A percentile compares a stretch with the other conserved stretches of the same genome.
Conservation (phyloP, 35 echinoderm and acorn worm species). For the Hemicentrotus pulcherrimus region DNA sequence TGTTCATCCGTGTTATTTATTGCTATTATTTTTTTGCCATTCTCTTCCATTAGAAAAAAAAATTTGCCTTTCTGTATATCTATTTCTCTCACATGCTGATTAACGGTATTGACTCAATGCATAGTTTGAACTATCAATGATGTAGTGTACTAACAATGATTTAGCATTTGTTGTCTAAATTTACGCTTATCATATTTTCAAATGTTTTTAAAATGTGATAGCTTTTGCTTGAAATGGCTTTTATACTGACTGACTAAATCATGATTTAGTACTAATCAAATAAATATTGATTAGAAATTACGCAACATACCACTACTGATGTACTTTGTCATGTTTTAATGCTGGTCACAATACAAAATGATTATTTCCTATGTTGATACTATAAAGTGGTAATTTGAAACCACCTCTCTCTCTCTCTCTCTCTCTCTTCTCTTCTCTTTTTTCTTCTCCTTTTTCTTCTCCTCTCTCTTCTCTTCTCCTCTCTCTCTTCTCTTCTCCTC, state of each 20-base stretch:
- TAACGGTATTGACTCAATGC: not conserved
- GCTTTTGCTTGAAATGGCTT: constrained; percentile 1
- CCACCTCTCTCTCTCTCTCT: too few species aligned
- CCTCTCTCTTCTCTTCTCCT: too few species aligned
- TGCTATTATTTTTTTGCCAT: not conserved
- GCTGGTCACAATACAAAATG: too few species aligned
- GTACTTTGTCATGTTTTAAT: not conserved
- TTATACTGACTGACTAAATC: not conserved
- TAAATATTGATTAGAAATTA: not conserved
- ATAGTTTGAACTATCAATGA: not conserved
- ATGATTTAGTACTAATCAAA: not conserved
- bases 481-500: too few species aligned
- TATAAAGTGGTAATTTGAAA: too few species aligned
- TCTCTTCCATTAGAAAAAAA: too few species aligned
- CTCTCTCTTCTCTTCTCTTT: too few species aligned
- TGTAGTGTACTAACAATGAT: not conserved
- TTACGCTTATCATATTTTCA: not conserved
- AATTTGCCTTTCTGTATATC: too few species aligned
- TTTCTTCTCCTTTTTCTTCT: too few species aligned
- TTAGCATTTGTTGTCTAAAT: not conserved
- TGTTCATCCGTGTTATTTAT: not conserved
- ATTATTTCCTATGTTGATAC: too few species aligned
- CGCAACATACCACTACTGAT: not conserved
- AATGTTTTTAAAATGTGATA: not conserved
- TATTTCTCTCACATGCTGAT: not conserved